Evolutionary conservation across 2,797 vertebrate genomes (phyloP), one percentile per base, ranked within the genome.

Genomic region (Etheostoma nigrum): DNA sequence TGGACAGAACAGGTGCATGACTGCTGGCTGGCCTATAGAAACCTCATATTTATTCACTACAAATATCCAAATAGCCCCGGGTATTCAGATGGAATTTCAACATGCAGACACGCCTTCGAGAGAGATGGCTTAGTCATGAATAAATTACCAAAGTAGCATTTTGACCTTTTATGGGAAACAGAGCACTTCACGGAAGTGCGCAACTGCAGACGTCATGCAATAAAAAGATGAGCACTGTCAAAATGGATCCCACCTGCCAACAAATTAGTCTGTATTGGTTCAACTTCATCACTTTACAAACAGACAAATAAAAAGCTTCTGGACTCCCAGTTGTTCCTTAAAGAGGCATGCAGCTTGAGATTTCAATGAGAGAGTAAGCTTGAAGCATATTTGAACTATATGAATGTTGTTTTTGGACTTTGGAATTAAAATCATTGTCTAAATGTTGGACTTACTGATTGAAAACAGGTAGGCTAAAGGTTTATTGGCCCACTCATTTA

Each of bases 141-240:
- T 81, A 72, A 68, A 78, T 74, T 3, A 49, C 33, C 19, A 60
- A 75, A 55, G 23, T 45, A 8, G 13, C n/a, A 27, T 49, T 75
- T 74, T 76, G 73, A 72, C 70, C 71, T 82, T 86, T 81, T 79
- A 72, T 70, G 78, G 86, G 14, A 76, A 81, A 82, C 14, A 6
- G 36, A 53, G 58, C 53, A 44, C 52, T 65, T 27, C 0, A n/a
- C 60, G 68, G 79, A 74, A 73, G 76, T 75, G 81, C 79, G 77
- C 76, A 78, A 58, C 48, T 21, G 75, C 55, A 54, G 74, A 85
- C 84, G 74, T 88, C 82, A 84, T 7, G 48, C 59, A 42, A 23
- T 25, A 60, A 72, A 79, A 76, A 2, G 76, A 84, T 27, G 81
- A 72, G 68, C 45, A 4, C 27, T 21, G 79, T 64, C 76, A 67